Base-by-base conservation (phyloP, 2,113 vertebrate species). In the Hippocampus guttulatus region DNA sequence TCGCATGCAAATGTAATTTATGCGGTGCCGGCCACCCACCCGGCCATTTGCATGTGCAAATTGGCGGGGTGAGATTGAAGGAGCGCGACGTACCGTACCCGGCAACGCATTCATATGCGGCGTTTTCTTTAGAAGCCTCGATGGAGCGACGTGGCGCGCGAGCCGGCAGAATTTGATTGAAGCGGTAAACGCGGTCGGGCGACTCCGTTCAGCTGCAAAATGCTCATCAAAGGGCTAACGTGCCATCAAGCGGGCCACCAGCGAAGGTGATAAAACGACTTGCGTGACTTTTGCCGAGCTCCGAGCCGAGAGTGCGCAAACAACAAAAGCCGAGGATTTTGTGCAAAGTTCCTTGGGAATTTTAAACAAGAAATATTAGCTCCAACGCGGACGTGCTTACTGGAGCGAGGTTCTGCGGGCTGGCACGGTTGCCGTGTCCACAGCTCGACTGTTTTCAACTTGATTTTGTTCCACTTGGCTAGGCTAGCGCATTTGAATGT, bases 1-100 rank as follows among this genome's bases (percentile, higher is more conserved):
- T 81, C 47, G 64, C 79, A 88, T 88, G 88, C 81, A 83, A 87
- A 89, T 88, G 81, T 72, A 79, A 84, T 88, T 84, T 75, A 67
- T 64, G 74, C 75, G 71, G 73, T 70, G 20, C 65, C 66, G 68
- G 77, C 72, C 74, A 61, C 77, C 70, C 51, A 70, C 70, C 74
- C 77, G n/a, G 68, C 69, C 75, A 88, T 88, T 88, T 82, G 79
- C 84, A 86, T 79, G 73, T 70, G 75, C 68, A 81, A 74, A 87
- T 76, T 82, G 74, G 61, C 47, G 71, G 45, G 66, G 51, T 69
- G 33, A 58, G 66, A 30, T 52, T 65, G 73, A 72, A 73, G 20
- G 54, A 72, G 73, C 54, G 8, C 38, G 3, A 25, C 4, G 6
- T 25, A 47, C 25, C 61, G 78, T 60, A 60, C 74, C 68, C 58